Base-by-base conservation (phyloP, 2,888 invertebrate species). In the Ophioninae sp. region DNA sequence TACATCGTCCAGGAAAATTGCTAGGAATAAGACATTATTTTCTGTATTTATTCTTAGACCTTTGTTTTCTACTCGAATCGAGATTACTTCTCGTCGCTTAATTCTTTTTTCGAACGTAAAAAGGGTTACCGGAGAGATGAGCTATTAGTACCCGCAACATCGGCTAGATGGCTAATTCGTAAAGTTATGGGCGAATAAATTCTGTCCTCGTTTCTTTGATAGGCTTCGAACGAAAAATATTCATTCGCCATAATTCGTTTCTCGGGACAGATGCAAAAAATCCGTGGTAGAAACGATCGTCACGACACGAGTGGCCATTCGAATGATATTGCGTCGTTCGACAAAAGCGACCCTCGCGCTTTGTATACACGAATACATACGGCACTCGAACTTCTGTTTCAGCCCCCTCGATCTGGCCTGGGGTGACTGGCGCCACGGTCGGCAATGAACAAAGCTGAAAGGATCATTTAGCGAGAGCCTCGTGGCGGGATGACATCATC, bases 401-500 rank as follows among this genome's bases (percentile, higher is more conserved):
- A 61, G 57, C 62, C 75, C 30, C 81, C 81, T 69, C 81, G 81
- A 57, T 30, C 61, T 13, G 67, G 20, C 41, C 41, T 17, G 68
- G 76, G 81, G 70, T 70, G 70, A 39, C 69, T 77, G 81, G 76
- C 76, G 81, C 76, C 81, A 77, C 76, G 20, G 74, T 79, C 79
- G 74, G 21, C 67, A 50, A 57, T 74, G 73, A 74, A 68, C 73
- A 68, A 74, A 74, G 73, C 73, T 67, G 79, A 79, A 79, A 73
- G 79, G 67, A 79, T 79, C 79, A 79, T 79, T 79, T 74, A 73
- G 74, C 73, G 59, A 30, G 61, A 50, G 79, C 68, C 79, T 74
- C 74, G 79, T 67, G 68, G 72, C 67, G 73, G 68, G 74, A 79
- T 79, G 79, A 79, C 82, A 82, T 82, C 82, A 78, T 77, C 67